Base-by-base conservation (phyloP, 2,113 vertebrate species). In the Uropsilus gracilis region DNA sequence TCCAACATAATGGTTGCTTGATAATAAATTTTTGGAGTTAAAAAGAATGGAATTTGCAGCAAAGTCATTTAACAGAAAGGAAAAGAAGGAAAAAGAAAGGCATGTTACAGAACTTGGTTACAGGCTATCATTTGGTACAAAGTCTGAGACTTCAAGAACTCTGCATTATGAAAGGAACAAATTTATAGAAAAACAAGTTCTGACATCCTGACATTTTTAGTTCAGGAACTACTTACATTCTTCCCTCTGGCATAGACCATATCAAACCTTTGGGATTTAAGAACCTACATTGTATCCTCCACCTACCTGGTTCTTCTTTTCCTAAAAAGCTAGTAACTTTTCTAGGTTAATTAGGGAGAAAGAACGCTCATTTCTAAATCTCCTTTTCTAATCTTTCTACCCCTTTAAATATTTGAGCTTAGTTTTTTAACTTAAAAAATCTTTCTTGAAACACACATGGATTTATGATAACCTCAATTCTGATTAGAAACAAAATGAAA, bases 391-490 rank as follows among this genome's bases (percentile, higher is more conserved):
- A 26, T 59, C 63, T 55, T 68, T 64, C 32, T 73, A 87, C 48
- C 80, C 37, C 85, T 88, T 90, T 71, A 91, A 66, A 89, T 89
- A 81, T 61, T 72, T 81, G 34, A 48, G 10, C 24, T 91, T 86
- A 53, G 24, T 63, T 76, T 94, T 68, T 69, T 28, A 46, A 42
- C 71, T 81, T 85, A 63, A 92, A 92, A 93, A 50, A 30, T 50
- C 17, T 48, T 84, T 81, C 88, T 59, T 69, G 73, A 95, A 84
- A 75, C n/a, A 63, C 2, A 86, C 50, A 22, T 3, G 46, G n/a
- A 81, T 86, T 85, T 78, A n/a, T 90, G 30, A 77, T 37, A 32
- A 44, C 84, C 20, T 90, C 86, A 34, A 20, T 81, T 89, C 66
- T 28, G 4, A 57, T 86, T 66, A 91, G 50, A 86, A 88, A 93